Percentiles rank a stretch among this genome's conserved stretches.
These are phyloP conservation scores for Ispidina lecontei DNA, from an alignment of 2,797 vertebrate species.

Conservation along the genomic window DNA sequence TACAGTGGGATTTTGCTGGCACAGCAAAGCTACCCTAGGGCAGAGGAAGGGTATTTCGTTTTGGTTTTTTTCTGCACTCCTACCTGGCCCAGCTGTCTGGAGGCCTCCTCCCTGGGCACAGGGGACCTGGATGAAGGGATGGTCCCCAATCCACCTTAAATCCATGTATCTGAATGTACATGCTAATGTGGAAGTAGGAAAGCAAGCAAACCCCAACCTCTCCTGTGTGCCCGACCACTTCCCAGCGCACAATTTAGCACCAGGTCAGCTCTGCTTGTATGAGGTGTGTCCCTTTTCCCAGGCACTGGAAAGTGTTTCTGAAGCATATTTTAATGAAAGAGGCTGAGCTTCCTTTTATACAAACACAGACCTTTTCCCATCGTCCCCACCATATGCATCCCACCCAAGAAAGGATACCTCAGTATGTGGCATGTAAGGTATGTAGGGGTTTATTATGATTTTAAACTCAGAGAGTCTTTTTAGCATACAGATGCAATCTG, in stretches of 20 bases:
- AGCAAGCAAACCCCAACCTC: background rate
- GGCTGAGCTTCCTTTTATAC: background rate
- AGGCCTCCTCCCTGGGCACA: constrained; percentile 24
- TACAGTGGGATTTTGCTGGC: constrained; percentile 43
- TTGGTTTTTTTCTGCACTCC: background rate
- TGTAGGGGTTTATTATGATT: background rate
- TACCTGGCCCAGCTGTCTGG: constrained; percentile 9
- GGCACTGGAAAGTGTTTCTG: background rate
- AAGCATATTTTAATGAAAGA: background rate
- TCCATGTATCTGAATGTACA: background rate
- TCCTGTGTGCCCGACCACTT: background rate
- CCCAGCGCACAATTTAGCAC: background rate
- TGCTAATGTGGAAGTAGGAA: background rate
- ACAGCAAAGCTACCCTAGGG: constrained; percentile 3
- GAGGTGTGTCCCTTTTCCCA: fast-evolving
- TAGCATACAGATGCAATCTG: fast-evolving
- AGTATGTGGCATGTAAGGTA: background rate
- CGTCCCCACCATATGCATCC: fast-evolving
- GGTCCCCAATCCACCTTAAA: constrained; percentile 7
- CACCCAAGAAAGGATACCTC: background rate
- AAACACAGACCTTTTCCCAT: fast-evolving
- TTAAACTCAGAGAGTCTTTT: background rate
- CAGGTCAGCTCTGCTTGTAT: background rate
- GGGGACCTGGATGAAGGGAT: background rate
- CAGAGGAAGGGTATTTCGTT: background rate